Conservation (phyloP, 1,140 invertebrate genomes). For the Drosophila suzukii region DNA sequence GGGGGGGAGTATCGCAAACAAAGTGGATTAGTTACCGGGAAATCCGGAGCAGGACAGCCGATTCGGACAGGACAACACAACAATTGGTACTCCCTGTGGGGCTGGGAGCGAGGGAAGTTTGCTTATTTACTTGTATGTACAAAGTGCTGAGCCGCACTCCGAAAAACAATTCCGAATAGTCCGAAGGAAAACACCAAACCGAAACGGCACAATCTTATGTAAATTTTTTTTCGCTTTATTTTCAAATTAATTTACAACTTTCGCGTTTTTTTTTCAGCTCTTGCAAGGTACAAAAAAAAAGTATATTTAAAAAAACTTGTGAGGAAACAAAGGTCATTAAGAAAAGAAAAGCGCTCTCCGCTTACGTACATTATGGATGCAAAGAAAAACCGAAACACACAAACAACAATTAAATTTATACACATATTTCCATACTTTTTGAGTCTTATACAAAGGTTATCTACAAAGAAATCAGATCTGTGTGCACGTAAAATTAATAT, state of each 20-base stretch:
- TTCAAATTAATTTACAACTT: constrained; percentile 59
- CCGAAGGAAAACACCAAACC: constrained; percentile 45
- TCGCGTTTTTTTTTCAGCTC: constrained; percentile 43
- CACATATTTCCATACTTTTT: constrained; percentile 9
- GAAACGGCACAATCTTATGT: constrained; percentile 36
- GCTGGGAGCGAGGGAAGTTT: constrained; percentile 1
- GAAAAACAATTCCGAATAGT: constrained; percentile 24
- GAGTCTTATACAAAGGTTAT: constrained; percentile 27
- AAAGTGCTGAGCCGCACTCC: constrained; percentile 38
- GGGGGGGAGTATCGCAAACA: neutral
- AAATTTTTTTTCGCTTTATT: constrained; percentile 58
- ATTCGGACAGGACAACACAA: constrained; percentile 18
- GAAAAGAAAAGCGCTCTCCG: constrained; percentile 14
- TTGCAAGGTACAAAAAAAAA: constrained; percentile 42
- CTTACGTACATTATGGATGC: constrained; percentile 24
- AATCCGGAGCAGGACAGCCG: constrained; percentile 5
- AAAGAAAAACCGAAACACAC: constrained; percentile 35
- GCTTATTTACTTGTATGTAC: constrained; percentile 12
- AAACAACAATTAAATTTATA: constrained; percentile 31
- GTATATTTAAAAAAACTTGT: constrained; percentile 11
- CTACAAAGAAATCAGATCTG: constrained; percentile 34
- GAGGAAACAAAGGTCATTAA: constrained; percentile 12
- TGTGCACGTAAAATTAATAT: constrained; percentile 1
- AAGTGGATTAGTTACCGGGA: neutral
- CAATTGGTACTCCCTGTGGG: constrained; percentile 5